phyloP scores from a whole-genome alignment of 2,888 invertebrate species.

The Epiblema foenella region DNA sequence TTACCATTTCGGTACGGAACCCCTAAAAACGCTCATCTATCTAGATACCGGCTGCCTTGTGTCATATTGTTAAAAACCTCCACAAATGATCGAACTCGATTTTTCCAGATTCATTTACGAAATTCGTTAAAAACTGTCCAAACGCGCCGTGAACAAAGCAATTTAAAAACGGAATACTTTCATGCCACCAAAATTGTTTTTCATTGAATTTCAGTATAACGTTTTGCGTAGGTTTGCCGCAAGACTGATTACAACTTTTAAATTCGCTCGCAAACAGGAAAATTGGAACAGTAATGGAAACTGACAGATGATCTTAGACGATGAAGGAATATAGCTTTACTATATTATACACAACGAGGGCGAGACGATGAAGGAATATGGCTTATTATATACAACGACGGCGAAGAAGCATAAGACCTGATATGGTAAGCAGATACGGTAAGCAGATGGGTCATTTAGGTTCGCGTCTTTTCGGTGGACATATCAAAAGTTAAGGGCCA shows the following conservation, averaged over 20 bases:
- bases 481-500: too few relatives aligned
- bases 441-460: too few relatives aligned
- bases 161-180: conserved; percentile 19
- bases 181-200: conserved; percentile 19
- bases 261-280: conserved; percentile 2
- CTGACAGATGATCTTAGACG: background rate
- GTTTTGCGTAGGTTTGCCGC: conserved; percentile 5
- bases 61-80: background rate
- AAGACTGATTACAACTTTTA: conserved; percentile 20
- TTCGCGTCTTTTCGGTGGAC: too few relatives aligned
- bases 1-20: too few relatives aligned
- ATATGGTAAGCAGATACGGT: too few relatives aligned
- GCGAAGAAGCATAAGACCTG: too few relatives aligned
- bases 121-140: conserved; percentile 9
- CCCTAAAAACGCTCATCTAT: too few relatives aligned
- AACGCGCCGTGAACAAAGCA: conserved; percentile 19
- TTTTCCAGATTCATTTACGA: background rate
- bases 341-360: too few relatives aligned
- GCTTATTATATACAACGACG: too few relatives aligned
- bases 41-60: background rate
- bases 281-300: conserved; percentile 5
- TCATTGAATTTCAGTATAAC: conserved; percentile 22
- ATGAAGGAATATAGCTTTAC: background rate
- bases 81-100: background rate
- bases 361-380: too few relatives aligned